A percentile compares a stretch with the other conserved stretches of the same genome.
phyloP scores from a whole-genome alignment of 2,113 vertebrate genomes.

The mouse (Mus musculus) region GRCm39 chr11:65447001-65447500 shows the following conservation, averaged over 20 bases:
- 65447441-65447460: background rate
- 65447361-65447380: background rate
- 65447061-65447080: background rate
- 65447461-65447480: background rate
- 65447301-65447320: background rate
- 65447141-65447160: background rate
- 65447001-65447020: background rate
- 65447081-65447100: background rate
- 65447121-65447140: accelerated
- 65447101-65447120: accelerated
- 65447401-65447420: background rate
- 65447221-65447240: background rate
- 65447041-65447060: too few relatives aligned
- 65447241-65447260: background rate
- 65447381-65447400: background rate
- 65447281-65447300: background rate
- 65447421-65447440: background rate
- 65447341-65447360: background rate
- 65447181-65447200: background rate
- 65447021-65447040: background rate
- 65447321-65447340: background rate
- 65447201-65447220: background rate
- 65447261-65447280: background rate
- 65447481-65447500: background rate
- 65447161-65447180: background rate